phyloP scores from a whole-genome alignment of 2,797 vertebrate species.

The Paratrypauchen microcephalus region DNA sequence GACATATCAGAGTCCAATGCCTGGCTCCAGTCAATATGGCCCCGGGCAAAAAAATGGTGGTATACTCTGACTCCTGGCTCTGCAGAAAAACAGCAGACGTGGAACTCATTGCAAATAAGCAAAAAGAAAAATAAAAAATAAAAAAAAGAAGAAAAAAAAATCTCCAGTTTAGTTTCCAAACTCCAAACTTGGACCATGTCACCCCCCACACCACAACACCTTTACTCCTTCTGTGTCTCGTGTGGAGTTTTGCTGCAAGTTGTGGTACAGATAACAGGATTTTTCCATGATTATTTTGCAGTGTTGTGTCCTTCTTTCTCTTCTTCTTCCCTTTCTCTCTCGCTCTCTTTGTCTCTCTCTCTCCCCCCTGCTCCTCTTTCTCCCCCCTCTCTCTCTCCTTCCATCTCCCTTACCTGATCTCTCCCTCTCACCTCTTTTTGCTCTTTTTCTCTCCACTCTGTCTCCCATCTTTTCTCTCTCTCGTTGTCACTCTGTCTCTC shows the following conservation, averaged over 20 bases:
- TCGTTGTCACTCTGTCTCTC: no score
- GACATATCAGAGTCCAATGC: slow-evolving; percentile 77
- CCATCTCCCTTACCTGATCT: no score
- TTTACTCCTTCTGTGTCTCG: slow-evolving; percentile 8
- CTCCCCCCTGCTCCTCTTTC: no score
- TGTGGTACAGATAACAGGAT: slow-evolving; percentile 16
- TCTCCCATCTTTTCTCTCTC: no score
- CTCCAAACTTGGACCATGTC: slow-evolving; percentile 32
- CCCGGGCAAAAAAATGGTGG: slow-evolving; percentile 68
- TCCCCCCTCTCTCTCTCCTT: no score
- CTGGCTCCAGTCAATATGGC: slow-evolving; percentile 79
- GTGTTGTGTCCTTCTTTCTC: no score
- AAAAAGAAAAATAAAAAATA: neutral
- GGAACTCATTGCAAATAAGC: slow-evolving; percentile 54
- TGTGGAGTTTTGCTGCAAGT: slow-evolving; percentile 33
- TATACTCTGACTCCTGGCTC: slow-evolving; percentile 51
- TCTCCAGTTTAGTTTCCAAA: slow-evolving; percentile 5
- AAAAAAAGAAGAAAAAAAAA: neutral
- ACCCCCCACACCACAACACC: neutral
- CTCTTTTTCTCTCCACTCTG: no score
- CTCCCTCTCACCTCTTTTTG: no score
- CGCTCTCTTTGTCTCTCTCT: no score
- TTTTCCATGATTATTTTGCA: slow-evolving; percentile 11
- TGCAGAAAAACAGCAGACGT: slow-evolving; percentile 37
- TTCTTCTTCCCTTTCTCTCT: no score